phyloP scores from a whole-genome alignment of 2,888 invertebrate genomes.

The Dione juno region DNA sequence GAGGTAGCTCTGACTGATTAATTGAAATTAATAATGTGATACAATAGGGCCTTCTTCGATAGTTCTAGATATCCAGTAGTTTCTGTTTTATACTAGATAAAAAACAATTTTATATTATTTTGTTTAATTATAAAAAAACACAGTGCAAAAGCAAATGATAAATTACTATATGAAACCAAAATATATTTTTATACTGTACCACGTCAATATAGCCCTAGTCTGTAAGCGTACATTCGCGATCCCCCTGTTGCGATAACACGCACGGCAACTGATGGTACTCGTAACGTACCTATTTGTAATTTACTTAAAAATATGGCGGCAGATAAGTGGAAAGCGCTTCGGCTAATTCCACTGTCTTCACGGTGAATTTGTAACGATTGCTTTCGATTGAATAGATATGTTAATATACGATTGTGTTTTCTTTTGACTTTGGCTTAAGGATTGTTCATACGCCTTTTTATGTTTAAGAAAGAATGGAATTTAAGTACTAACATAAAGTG shows the following conservation, averaged over 20 bases:
- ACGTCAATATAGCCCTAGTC: conserved; percentile 49
- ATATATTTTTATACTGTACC: conserved; percentile 49
- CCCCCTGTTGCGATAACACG: conserved; percentile 76
- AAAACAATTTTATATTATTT: not conserved
- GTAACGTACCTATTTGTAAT: conserved; percentile 79
- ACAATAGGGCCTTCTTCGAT: no score
- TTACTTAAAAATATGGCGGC: conserved; percentile 80
- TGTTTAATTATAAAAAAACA: not conserved
- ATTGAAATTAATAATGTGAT: no score
- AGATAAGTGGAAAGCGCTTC: conserved; percentile 69
- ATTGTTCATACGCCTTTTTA: not conserved
- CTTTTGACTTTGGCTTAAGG: not conserved
- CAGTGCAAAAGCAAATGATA: not conserved
- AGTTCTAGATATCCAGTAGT: no score
- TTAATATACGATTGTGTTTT: conserved; percentile 11
- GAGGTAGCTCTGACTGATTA: no score
- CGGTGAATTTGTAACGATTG: conserved; percentile 47
- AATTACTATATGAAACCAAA: not conserved
- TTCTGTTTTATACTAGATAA: no score
- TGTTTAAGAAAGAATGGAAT: not conserved
- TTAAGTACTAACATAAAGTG: no score
- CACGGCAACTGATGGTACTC: conserved; percentile 75
- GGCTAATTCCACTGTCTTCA: conserved; percentile 54
- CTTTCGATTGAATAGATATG: conserved; percentile 34
- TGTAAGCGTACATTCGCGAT: conserved; percentile 71